A percentile compares a stretch with the other conserved stretches of the same genome.
These are phyloP conservation scores for Falco rusticolus DNA, from an alignment of 2,797 vertebrate species.

Conservation along the genomic window DNA sequence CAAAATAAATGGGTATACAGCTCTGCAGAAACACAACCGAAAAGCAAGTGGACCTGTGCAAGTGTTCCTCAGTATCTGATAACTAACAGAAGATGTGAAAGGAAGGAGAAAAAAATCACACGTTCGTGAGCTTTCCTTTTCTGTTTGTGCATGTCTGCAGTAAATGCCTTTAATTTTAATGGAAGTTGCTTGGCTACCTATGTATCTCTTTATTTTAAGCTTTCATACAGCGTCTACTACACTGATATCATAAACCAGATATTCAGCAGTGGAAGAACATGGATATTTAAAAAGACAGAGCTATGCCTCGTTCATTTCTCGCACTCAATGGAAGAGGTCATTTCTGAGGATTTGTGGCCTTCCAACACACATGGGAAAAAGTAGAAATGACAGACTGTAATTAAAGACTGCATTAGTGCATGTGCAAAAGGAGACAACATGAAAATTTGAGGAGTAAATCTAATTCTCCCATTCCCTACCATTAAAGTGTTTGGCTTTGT, in stretches of 20 bases:
- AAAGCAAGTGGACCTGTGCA: not conserved
- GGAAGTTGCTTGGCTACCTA: not conserved
- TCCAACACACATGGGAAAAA: not conserved
- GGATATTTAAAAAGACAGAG: not conserved
- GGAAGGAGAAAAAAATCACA: not conserved
- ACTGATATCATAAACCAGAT: not conserved
- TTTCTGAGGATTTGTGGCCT: conserved; percentile 1
- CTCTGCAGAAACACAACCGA: not conserved
- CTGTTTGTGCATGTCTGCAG: not conserved
- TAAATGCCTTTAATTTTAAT: not conserved
- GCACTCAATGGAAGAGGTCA: not conserved
- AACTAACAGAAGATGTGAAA: not conserved
- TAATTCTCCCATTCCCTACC: conserved; percentile 3
- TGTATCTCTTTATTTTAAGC: not conserved
- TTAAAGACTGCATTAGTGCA: conserved; percentile 18
- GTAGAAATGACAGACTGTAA: not conserved
- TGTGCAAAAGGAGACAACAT: conserved; percentile 17
- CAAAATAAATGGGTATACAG: not conserved
- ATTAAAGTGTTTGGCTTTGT: conserved; percentile 51
- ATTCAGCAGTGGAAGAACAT: not conserved
- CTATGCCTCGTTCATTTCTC: not conserved
- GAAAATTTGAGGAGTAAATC: conserved; percentile 31
- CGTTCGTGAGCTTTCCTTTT: not conserved
- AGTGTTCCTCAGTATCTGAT: not conserved
- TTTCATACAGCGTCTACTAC: not conserved